Evolutionary conservation across 2,797 vertebrate species (phyloP), one percentile per base, ranked within the genome.

Genomic region (Acrossocheilus wenchowensis): DNA sequence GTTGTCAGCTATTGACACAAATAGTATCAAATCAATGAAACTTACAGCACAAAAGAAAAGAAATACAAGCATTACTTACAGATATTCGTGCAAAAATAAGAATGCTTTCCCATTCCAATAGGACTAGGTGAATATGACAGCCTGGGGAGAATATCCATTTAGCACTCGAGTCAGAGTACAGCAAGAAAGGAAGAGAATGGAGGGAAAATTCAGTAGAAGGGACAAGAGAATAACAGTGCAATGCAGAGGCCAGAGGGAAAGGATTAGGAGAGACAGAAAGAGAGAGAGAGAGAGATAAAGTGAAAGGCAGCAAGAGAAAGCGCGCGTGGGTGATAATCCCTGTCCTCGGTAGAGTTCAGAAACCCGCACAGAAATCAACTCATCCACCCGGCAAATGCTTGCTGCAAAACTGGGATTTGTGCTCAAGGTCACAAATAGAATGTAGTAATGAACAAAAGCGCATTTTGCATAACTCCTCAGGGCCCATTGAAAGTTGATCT

Each of bases 241-340:
- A n/a, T 64, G 78, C 78, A 88, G 48, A 86, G 77, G 83, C 30
- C 60, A 68, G 73, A 85, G 84, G 54, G 81, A 83, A 83, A 79
- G 84, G 82, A 73, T 57, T 74, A 88, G 64, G 87, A 91, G 89
- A 84, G 84, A 93, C 91, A 79, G 90, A 52, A 87, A 88, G 87
- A 85, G 90, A 92, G 39, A 41, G 91, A 89, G 84, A 92, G 39
- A 41, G 91, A 89, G 84, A 92, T 89, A 81, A 72, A 91, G 92
- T 94, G 93, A 95, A 52, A 83, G 75, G 34, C 30, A 88, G 89
- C 90, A 88, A 83, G 87, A 93, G 93, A 88, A 87, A 91, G 90
- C 74, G 84, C 90, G 93, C 91, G 93, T 94, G 94, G 94, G 94
- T 91, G 92, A 92, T 93, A 94, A 91, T 89, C 94, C 93, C 94